Conservation (phyloP, 2,113 vertebrate species). For the Alethe castanea region DNA sequence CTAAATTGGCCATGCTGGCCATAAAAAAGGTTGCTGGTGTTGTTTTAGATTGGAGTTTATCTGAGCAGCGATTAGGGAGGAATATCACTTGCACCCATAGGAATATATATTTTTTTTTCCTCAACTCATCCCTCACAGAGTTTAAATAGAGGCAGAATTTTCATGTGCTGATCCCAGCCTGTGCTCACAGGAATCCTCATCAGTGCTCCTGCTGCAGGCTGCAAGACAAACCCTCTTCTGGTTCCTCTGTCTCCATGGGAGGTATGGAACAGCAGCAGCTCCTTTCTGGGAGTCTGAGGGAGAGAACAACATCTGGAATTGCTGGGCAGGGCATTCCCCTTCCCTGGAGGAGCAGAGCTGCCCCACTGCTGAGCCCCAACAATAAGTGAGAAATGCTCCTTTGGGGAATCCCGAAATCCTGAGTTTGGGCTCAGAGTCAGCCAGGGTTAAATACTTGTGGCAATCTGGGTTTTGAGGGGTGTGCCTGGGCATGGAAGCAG, state of each 20-base stretch:
- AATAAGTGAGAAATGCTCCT: accelerated
- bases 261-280: background rate
- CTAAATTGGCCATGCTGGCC: background rate
- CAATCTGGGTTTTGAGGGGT: background rate
- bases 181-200: background rate
- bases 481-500: background rate
- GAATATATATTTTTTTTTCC: background rate
- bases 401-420: accelerated
- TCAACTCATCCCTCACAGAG: background rate
- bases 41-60: background rate
- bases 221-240: background rate
- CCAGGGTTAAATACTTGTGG: background rate
- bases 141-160: background rate
- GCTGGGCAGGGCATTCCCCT: background rate
- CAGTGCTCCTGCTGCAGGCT: background rate
- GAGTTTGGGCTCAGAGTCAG: background rate
- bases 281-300: background rate
- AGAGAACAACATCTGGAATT: background rate
- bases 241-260: background rate
- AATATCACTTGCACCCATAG: background rate
- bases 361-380: accelerated
- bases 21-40: background rate
- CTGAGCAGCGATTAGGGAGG: background rate
- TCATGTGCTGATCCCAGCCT: background rate
- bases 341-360: background rate